A percentile compares a stretch with the other conserved stretches of the same genome.
phyloP scores from a whole-genome alignment of 2,113 vertebrate genomes.

The Stomatorhinus ivindoensis region DNA sequence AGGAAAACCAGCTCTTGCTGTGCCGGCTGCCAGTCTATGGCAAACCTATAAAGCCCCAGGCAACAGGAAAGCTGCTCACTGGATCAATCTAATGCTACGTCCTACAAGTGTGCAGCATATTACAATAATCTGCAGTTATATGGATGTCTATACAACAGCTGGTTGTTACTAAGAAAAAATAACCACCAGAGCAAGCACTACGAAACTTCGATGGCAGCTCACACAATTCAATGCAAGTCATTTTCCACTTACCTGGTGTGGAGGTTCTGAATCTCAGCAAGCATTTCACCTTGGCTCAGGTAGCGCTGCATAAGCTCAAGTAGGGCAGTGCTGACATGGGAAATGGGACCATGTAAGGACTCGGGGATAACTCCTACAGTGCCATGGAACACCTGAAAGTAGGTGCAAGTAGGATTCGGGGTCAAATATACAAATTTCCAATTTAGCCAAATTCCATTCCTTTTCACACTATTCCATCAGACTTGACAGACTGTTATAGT shows the following conservation, averaged over 20 bases:
- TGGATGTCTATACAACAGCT: neutral
- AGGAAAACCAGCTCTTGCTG: conserved; percentile 55
- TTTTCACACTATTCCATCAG: neutral
- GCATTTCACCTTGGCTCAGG: conserved; percentile 49
- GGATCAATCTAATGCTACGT: neutral
- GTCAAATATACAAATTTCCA: neutral
- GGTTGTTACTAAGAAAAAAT: neutral
- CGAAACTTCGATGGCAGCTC: neutral
- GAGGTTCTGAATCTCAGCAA: conserved; percentile 56
- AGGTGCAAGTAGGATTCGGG: neutral
- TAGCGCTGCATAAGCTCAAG: conserved; percentile 50
- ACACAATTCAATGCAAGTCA: neutral
- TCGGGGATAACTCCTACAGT: conserved; percentile 38
- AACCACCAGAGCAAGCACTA: neutral
- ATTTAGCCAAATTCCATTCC: neutral
- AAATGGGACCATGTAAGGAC: conserved; percentile 21
- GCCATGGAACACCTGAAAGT: conserved; percentile 40
- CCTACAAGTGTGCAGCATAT: neutral
- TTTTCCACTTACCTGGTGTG: conserved; percentile 47
- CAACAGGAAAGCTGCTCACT: neutral
- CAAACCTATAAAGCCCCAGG: conserved; percentile 42
- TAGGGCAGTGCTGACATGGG: conserved; percentile 44
- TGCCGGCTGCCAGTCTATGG: conserved; percentile 60
- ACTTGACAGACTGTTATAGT: neutral
- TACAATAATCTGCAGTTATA: neutral